Evolutionary conservation across 2,888 invertebrate genomes (phyloP), one percentile per base, ranked within the genome.

Genomic region (Drosophila setosimentum): DNA sequence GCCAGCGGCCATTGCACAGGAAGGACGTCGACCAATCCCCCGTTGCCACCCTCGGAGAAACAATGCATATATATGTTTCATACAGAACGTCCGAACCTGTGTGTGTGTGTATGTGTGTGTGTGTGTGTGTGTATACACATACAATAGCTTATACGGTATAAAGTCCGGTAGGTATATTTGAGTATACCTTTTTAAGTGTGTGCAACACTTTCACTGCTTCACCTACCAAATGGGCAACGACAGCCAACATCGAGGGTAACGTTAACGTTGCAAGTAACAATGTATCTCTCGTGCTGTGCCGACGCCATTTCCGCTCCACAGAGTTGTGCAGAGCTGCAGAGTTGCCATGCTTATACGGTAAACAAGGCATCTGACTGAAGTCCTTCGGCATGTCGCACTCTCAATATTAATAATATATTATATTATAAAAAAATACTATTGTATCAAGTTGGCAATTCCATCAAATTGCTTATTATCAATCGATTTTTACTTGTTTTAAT

Each of bases 91-190:
- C 13, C 32, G 16, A 21, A 50, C 55, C 71, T 45, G 21, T 16
- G 16, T 60, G 49, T 61, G 13, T 60, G 45, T 61, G n/a, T 30
- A 27, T 40, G 27, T 63, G 8, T 59, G 3, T 48, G 30, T 61
- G 10, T 57, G 27, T 68, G 32, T 61, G 51, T 42, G 32, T 59
- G 59, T 45, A 60, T 53, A 63, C 48, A 65, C 57, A 51, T 45
- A 72, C 68, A 76, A 73, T 77, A 68, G 77, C 76, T 73, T 75
- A 71, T 68, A 66, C 70, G 74, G 76, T 76, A 83, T 79, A 74
- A 82, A 87, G 83, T 80, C 90, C 90, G 80, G 79, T 80, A 86
- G 87, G 82, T 78, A 82, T 84, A 82, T 89, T 90, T 89, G 80
- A 83, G 85, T 87, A 82, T 82, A 16, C 24, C 24, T 81, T 85